Evolutionary conservation across 2,888 invertebrate genomes (phyloP).

Genomic region (Stenchaetothrips biformis): DNA sequence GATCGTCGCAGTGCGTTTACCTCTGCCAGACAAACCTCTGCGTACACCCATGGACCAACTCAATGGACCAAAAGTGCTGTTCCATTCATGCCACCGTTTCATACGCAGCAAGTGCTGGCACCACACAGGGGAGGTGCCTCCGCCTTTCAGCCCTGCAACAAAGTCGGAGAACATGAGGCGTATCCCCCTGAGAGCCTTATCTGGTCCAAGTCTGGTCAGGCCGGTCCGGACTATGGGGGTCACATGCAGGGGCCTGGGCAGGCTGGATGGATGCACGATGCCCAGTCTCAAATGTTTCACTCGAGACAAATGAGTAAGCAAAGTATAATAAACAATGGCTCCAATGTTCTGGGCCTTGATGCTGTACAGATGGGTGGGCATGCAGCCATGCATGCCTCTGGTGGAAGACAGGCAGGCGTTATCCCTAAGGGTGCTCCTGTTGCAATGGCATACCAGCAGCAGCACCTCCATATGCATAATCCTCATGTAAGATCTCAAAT

Average conservation of each 20-base stretch:
- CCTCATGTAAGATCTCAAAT: neutral
- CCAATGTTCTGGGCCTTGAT: neutral
- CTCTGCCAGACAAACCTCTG: neutral
- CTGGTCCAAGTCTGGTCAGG: neutral
- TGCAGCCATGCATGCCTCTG: neutral
- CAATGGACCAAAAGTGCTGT: neutral
- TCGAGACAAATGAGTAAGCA: neutral
- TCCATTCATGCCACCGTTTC: neutral
- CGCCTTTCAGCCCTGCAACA: neutral
- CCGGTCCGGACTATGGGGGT: neutral
- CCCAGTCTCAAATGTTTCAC: neutral
- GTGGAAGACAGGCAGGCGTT: neutral
- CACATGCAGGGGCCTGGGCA: neutral
- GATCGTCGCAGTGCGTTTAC: slow-evolving; percentile 4
- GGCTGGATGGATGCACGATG: neutral
- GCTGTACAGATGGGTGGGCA: neutral
- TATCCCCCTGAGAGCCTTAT: neutral
- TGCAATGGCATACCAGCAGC: neutral
- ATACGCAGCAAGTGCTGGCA: neutral
- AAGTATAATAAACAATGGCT: neutral
- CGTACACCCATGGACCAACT: neutral
- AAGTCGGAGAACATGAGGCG: neutral
- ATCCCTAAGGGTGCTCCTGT: neutral
- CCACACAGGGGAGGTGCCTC: neutral
- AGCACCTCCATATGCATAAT: neutral